Evolutionary conservation across 2,888 invertebrate species (phyloP), one percentile per base, ranked within the genome.

Genomic region (Polylopha cassiicola): DNA sequence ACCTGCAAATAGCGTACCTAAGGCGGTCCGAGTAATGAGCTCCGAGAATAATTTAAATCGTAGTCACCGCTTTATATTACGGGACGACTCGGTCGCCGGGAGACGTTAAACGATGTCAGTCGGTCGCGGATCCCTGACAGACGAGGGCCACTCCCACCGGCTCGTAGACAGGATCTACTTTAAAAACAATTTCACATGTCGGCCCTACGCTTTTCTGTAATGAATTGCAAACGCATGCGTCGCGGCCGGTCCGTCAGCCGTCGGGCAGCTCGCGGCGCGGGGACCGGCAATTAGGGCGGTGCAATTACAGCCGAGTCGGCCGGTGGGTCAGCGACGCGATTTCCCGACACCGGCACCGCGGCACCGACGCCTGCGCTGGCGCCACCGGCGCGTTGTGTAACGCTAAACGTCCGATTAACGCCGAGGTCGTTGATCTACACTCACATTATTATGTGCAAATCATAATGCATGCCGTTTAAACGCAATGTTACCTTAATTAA

Each of bases 301-400:
- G 76, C 77, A 80, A 82, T 81, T 76, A 79, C 72, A 65, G 54
- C 60, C 69, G 69, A 73, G 60, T 74, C 73, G 73, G 76, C 71
- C 73, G 80, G 68, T 81, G 76, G 82, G 82, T 82, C 82, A 81
- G 62, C 73, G 67, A 62, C 71, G 75, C 78, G 72, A 73, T 79
- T 79, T 75, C 76, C 78, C 79, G 78, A 65, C 74, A 61, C 54
- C 62, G 52, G n/a, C n/a, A n/a, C n/a, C n/a, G n/a, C n/a, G n/a
- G n/a, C n/a, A n/a, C 59, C 73, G 67, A 65, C 64, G 73, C 65
- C 70, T 73, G n/a, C n/a, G n/a, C n/a, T n/a, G 81, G 84, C 82
- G 82, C 84, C 81, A 73, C 50, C 60, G 50, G 47, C 48, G 56
- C 58, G 72, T 82, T 81, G 80, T 80, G 84, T 76, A 81, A 82